A percentile compares a stretch with the other conserved stretches of the same genome.
Evolutionary conservation across 2,888 invertebrate species (phyloP).

Genomic region (Cryptus armator): DNA sequence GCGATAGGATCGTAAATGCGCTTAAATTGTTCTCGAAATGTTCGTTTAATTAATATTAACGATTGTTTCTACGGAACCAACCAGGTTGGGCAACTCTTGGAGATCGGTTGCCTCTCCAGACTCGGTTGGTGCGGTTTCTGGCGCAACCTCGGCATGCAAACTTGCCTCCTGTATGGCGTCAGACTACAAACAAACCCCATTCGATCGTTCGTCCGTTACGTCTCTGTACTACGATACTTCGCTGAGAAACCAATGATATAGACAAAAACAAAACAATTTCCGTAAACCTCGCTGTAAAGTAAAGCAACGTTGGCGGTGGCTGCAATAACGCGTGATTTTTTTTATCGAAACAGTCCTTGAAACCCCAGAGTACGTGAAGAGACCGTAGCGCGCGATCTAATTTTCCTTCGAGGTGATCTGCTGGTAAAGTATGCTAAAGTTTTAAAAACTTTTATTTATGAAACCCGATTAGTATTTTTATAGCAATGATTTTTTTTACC

Average conservation of each 20-base stretch:
- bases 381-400: slow-evolving; percentile 6
- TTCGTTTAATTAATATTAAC: slow-evolving; percentile 63
- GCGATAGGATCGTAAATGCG: slow-evolving; percentile 4
- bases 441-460: background rate
- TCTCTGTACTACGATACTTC: slow-evolving; percentile 39
- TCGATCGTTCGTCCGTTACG: slow-evolving; percentile 70
- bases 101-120: slow-evolving; percentile 82
- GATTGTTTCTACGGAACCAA: slow-evolving; percentile 80
- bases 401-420: background rate
- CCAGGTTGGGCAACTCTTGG: slow-evolving; percentile 83
- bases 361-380: background rate
- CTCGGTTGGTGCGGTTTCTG: slow-evolving; percentile 79
- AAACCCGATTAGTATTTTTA: background rate
- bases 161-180: slow-evolving; percentile 83
- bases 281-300: slow-evolving; percentile 21
- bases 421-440: background rate
- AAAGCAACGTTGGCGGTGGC: slow-evolving; percentile 56
- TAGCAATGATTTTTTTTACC: background rate
- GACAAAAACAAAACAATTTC: slow-evolving; percentile 38
- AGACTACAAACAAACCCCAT: slow-evolving; percentile 82
- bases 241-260: slow-evolving; percentile 42
- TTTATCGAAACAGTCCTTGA: slow-evolving; percentile 10
- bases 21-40: slow-evolving; percentile 6
- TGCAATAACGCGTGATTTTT: slow-evolving; percentile 41
- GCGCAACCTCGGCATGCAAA: slow-evolving; percentile 83